Evolutionary conservation across 2,113 vertebrate genomes (phyloP), one percentile per base, ranked within the genome.

Genomic region (Mola mola): DNA sequence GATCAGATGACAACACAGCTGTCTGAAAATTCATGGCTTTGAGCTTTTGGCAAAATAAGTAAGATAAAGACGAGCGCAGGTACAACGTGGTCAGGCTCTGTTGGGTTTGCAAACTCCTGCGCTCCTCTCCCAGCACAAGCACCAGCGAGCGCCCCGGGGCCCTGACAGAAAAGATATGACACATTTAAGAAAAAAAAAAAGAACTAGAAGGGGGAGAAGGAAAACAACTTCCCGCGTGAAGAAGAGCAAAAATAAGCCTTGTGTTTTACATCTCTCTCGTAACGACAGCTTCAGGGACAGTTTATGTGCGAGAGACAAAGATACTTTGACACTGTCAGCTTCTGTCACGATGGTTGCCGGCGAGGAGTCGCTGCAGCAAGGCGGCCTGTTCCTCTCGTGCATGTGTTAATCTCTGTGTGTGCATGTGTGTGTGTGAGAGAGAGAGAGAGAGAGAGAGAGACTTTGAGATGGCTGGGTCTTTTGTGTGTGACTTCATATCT

Each of bases 201-300:
- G 71, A 64, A 78, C 83, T 13, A 36, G 2, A 36, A 13, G 62
- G 77, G 68, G 65, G 79, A 58, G 76, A 60, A 82, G 69, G 78
- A 88, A 89, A 90, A 89, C 84, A 88, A 87, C 72, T 67, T 76
- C 81, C 74, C 58, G 69, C 49, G 52, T 77, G 55, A 85, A 87
- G 59, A 56, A 58, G 67, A 58, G 63, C 66, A 70, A 68, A 75
- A 79, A 66, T 15, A 22, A 38, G 62, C 61, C 67, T 72, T 13
- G 76, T 84, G 82, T 91, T 90, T 90, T 89, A 92, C 87, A 85
- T 84, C 84, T 87, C 74, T 87, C 75, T 76, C 85, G 85, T 85
- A 75, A 75, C 86, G 81, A 86, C 87, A 91, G 90, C 91, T 92
- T 92, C 89, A 75, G 92, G 92, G 91, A 93, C 88, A 92, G 91